These are phyloP conservation scores for Hoplodrina ambigua DNA, from an alignment of 2,888 invertebrate species.

Conservation along the genomic window DNA sequence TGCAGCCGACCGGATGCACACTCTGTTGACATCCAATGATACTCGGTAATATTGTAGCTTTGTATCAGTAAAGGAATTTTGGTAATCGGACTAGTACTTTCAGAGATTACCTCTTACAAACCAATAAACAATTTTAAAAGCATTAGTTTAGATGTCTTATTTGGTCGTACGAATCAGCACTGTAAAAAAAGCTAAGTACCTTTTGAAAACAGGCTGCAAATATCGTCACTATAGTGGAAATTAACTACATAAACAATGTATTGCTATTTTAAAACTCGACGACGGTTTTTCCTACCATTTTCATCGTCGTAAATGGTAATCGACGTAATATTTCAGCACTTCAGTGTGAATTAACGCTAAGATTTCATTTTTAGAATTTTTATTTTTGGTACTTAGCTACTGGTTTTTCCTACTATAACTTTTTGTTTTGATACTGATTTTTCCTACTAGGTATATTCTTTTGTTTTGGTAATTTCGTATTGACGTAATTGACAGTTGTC, in stretches of 20 bases:
- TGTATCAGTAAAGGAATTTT: too few species aligned
- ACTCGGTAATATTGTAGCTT: too few species aligned
- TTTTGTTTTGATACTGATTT: neutral
- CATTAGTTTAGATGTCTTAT: too few species aligned
- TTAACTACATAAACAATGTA: conserved; percentile 7
- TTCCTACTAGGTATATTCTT: too few species aligned
- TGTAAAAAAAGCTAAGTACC: neutral
- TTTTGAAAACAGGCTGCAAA: neutral
- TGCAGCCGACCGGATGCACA: too few species aligned
- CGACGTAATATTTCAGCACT: neutral
- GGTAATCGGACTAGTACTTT: too few species aligned
- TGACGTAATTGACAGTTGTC: too few species aligned
- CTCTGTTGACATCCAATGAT: too few species aligned
- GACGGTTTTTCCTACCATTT: neutral
- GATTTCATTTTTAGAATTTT: neutral
- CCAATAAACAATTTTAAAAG: too few species aligned
- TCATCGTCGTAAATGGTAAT: neutral
- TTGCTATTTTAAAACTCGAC: neutral
- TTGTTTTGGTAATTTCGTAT: too few species aligned
- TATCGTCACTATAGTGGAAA: conserved; percentile 5
- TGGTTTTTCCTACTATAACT: neutral
- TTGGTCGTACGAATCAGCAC: neutral
- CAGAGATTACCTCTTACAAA: too few species aligned
- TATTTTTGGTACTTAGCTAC: neutral
- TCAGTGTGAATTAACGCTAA: neutral